A percentile compares a stretch with the other conserved stretches of the same genome.
Conservation (phyloP, 2,888 invertebrate genomes). For the Lacanobia wlatinum region DNA sequence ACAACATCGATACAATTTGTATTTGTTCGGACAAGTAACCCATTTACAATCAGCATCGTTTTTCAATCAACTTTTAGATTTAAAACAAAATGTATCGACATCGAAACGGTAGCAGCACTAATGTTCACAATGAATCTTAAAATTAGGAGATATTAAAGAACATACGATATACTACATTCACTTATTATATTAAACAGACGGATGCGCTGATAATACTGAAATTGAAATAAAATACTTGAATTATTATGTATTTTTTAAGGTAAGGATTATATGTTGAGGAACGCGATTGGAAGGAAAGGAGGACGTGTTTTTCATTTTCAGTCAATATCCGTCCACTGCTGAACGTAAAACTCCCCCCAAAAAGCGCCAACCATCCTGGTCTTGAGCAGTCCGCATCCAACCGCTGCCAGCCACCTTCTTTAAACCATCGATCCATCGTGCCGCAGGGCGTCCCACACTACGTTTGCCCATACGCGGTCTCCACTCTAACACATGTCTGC, state of each 20-base stretch:
- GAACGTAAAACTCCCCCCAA: too few relatives aligned
- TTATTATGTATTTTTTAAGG: too few relatives aligned
- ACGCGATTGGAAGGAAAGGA: background rate
- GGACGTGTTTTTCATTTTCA: too few relatives aligned
- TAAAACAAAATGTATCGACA: conserved; percentile 16
- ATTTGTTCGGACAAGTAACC: background rate
- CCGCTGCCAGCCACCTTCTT: too few relatives aligned
- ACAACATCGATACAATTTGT: background rate
- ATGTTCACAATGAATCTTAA: conserved; percentile 13
- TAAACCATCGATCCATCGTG: too few relatives aligned
- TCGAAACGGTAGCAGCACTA: conserved; percentile 14
- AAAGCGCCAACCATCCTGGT: too few relatives aligned
- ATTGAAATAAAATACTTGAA: background rate
- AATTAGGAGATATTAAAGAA: conserved; percentile 8
- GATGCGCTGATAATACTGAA: conserved; percentile 47
- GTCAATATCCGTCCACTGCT: too few relatives aligned
- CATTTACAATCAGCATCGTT: background rate
- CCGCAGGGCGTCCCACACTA: too few relatives aligned
- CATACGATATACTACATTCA: background rate
- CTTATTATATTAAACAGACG: background rate
- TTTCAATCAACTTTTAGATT: background rate
- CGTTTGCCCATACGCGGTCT: too few relatives aligned
- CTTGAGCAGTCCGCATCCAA: too few relatives aligned
- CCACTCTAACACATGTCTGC: too few relatives aligned
- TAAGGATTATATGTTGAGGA: too few relatives aligned